Evolutionary conservation across 2,113 vertebrate species (phyloP).

Genomic region (Sebastes schlegelii): DNA sequence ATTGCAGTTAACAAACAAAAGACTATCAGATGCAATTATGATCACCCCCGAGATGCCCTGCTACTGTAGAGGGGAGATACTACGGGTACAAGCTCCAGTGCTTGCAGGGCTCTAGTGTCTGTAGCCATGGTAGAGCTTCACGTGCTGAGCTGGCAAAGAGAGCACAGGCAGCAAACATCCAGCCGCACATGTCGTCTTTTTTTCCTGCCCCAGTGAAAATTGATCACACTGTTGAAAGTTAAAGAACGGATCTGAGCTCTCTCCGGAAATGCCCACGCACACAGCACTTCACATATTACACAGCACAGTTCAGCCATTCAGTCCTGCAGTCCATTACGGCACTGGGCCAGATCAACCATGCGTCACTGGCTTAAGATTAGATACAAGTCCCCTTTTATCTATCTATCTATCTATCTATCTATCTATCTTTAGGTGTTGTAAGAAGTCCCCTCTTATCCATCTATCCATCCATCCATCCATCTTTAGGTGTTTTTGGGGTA

Average conservation of each 20-base stretch:
- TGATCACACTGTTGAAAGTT: slow-evolving; percentile 80
- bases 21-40: slow-evolving; percentile 25
- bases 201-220: slow-evolving; percentile 86
- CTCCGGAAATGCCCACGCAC: slow-evolving; percentile 59
- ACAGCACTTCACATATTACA: slow-evolving; percentile 49
- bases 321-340: slow-evolving; percentile 48
- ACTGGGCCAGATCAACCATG: slow-evolving; percentile 25
- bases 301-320: slow-evolving; percentile 17
- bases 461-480: no score
- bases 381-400: neutral
- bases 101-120: slow-evolving; percentile 29
- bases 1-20: slow-evolving; percentile 38
- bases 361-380: slow-evolving; percentile 1
- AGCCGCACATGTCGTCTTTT: slow-evolving; percentile 79
- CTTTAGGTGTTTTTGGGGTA: neutral
- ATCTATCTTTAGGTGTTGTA: neutral
- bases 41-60: slow-evolving; percentile 23
- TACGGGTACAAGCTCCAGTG: slow-evolving; percentile 2
- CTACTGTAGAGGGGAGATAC: slow-evolving; percentile 20
- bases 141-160: slow-evolving; percentile 77
- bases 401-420: neutral
- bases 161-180: slow-evolving; percentile 67
- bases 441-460: neutral
- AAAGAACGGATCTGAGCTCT: slow-evolving; percentile 77
- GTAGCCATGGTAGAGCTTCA: slow-evolving; percentile 46